Evolutionary conservation across 1,140 invertebrate genomes (phyloP).

Genomic region (Drosophila willistoni): DNA sequence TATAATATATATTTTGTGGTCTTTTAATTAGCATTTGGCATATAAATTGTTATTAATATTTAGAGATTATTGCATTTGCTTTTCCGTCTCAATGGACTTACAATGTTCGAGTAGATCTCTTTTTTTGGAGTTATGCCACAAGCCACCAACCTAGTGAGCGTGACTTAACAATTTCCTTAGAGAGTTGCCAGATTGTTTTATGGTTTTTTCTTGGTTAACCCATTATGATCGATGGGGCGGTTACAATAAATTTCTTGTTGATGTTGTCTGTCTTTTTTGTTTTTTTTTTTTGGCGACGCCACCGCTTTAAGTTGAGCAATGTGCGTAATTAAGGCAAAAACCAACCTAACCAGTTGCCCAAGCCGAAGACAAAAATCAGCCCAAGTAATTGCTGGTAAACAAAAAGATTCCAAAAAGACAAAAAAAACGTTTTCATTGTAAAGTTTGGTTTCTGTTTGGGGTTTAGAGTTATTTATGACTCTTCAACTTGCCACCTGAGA

Average conservation of each 20-base stretch:
- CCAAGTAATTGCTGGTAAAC: slow-evolving; percentile 28
- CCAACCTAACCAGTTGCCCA: slow-evolving; percentile 42
- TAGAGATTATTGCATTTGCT: slow-evolving; percentile 48
- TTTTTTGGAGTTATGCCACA: slow-evolving; percentile 27
- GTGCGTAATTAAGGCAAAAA: slow-evolving; percentile 43
- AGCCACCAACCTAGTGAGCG: slow-evolving; percentile 24
- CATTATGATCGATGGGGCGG: slow-evolving; percentile 12
- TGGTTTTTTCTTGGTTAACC: background rate
- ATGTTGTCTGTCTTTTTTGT: slow-evolving; percentile 10
- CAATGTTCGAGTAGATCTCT: slow-evolving; percentile 41
- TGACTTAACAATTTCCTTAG: slow-evolving; percentile 53
- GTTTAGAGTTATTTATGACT: slow-evolving; percentile 46
- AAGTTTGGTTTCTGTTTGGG: slow-evolving; percentile 32
- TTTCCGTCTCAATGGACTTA: slow-evolving; percentile 48
- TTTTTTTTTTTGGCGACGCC: slow-evolving; percentile 14
- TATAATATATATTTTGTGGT: slow-evolving; percentile 31
- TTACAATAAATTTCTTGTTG: slow-evolving; percentile 9
- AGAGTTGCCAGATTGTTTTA: slow-evolving; percentile 36
- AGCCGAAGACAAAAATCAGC: slow-evolving; percentile 23
- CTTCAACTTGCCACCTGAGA: slow-evolving; percentile 16
- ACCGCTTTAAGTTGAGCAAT: slow-evolving; percentile 42
- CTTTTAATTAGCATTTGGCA: slow-evolving; percentile 35
- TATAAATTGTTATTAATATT: slow-evolving; percentile 50
- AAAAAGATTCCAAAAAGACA: slow-evolving; percentile 42
- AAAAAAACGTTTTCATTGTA: slow-evolving; percentile 16